Conservation (phyloP, 1,140 invertebrate genomes). For the Palaemon carinicauda region DNA sequence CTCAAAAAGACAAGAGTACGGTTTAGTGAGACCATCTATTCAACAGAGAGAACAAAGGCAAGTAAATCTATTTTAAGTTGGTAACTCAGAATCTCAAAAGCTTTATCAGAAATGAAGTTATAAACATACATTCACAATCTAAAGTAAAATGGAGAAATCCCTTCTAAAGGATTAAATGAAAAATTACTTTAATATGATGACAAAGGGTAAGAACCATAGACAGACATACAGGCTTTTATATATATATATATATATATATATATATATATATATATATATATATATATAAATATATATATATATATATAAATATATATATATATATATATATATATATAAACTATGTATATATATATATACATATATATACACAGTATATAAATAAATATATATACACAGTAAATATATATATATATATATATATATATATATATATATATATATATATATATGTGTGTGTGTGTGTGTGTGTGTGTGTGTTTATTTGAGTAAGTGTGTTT, state of each 20-base stretch:
- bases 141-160: no score
- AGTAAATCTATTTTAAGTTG: no score
- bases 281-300: not conserved
- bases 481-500: not conserved
- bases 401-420: not conserved
- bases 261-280: not conserved
- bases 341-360: not conserved
- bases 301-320: not conserved
- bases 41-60: no score
- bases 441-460: not conserved
- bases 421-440: not conserved
- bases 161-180: no score
- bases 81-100: no score
- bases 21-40: no score
- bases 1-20: no score
- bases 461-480: not conserved
- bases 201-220: not conserved
- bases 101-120: no score
- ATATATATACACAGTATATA: not conserved
- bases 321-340: not conserved
- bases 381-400: not conserved
- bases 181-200: no score
- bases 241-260: not conserved
- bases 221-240: not conserved
- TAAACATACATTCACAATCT: no score